phyloP scores from a whole-genome alignment of 2,888 invertebrate genomes.

The Orthonevra nobilis region DNA sequence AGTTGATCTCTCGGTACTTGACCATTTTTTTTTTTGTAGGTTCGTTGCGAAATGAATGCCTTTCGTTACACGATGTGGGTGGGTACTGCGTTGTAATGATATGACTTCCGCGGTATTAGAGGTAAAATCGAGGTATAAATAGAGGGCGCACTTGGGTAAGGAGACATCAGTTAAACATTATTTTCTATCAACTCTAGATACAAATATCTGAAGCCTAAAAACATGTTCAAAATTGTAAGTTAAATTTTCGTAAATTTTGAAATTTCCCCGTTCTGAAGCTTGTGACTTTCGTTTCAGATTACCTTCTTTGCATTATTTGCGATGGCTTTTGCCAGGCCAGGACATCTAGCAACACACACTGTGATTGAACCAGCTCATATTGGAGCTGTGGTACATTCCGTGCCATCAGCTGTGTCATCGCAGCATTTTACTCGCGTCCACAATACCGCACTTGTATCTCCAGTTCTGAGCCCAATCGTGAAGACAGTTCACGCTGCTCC shows the following conservation, averaged over 20 bases:
- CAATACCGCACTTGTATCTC: conserved; percentile 39
- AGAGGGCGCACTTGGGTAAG: neutral
- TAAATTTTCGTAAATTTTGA: no score
- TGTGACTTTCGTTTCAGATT: neutral
- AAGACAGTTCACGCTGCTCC: conserved; percentile 72
- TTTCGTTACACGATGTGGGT: conserved; percentile 10
- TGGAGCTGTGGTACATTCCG: conserved; percentile 75
- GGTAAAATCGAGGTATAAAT: conserved; percentile 24
- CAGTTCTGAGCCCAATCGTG: conserved; percentile 44
- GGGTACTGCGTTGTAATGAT: neutral
- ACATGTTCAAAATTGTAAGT: conserved; percentile 79
- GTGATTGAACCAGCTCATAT: conserved; percentile 76
- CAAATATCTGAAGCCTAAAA: conserved; percentile 32
- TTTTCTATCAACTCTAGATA: neutral
- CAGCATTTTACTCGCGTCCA: conserved; percentile 27
- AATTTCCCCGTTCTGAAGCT: no score
- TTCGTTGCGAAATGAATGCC: no score
- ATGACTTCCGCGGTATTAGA: neutral
- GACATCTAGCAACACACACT: conserved; percentile 72
- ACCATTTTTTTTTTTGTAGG: neutral
- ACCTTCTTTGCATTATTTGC: conserved; percentile 75
- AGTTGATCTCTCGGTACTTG: neutral
- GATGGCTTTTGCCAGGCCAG: conserved; percentile 74
- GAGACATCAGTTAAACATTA: conserved; percentile 22
- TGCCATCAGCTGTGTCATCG: conserved; percentile 31